phyloP scores from a whole-genome alignment of 2,888 invertebrate genomes.

The Cheilosia scutellata region DNA sequence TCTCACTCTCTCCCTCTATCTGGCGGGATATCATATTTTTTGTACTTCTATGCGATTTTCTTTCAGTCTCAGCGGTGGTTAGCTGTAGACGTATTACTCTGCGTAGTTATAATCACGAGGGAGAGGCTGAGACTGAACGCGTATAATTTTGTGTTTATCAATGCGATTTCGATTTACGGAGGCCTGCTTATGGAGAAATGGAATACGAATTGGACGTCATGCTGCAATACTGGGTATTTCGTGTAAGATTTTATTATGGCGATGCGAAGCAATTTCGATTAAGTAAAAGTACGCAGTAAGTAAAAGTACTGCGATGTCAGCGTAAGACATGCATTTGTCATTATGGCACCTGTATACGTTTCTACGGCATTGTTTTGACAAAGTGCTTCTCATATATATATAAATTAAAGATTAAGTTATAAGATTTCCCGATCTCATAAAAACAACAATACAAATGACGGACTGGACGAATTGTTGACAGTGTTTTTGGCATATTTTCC shows the following conservation, averaged over 20 bases:
- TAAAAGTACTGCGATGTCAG: too few species aligned
- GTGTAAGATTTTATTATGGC: slow-evolving; percentile 21
- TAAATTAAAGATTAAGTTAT: too few species aligned
- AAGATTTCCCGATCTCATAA: too few species aligned
- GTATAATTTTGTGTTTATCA: slow-evolving; percentile 56
- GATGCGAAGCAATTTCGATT: too few species aligned
- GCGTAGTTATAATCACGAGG: slow-evolving; percentile 13
- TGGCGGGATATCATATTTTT: slow-evolving; percentile 54
- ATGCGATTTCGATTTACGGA: slow-evolving; percentile 60
- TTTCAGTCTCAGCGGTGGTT: slow-evolving; percentile 40
- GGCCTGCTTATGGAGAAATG: slow-evolving; percentile 2
- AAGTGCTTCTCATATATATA: too few species aligned
- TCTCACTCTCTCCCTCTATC: not conserved
- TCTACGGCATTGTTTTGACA: too few species aligned
- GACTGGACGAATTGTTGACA: too few species aligned
- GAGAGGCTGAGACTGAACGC: slow-evolving; percentile 18
- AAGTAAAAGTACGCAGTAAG: too few species aligned
- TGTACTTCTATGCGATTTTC: slow-evolving; percentile 38
- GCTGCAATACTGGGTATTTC: slow-evolving; percentile 20
- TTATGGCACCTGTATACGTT: too few species aligned
- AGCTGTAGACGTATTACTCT: slow-evolving; percentile 14
- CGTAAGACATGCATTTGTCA: too few species aligned
- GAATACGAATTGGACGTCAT: slow-evolving; percentile 45
- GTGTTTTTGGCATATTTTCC: too few species aligned
- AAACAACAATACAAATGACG: too few species aligned